Base-by-base conservation (phyloP, 1,140 invertebrate genomes). In the Anastrepha obliqua region DNA sequence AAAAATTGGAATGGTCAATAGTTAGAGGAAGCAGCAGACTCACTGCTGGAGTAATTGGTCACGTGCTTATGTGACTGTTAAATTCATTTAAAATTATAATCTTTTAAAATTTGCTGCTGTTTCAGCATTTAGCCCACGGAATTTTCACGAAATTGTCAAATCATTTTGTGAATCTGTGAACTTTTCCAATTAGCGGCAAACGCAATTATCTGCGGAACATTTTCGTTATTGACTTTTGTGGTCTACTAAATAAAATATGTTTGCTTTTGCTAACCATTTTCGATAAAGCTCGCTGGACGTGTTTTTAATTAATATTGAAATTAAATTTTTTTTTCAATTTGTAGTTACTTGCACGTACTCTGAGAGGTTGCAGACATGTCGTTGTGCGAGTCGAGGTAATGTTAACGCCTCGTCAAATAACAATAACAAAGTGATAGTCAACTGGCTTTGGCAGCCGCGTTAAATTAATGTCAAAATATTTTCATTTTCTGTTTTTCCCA, bases 151-250 rank as follows among this genome's bases (percentile, higher is more conserved):
- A 64, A 86, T 60, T 86, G 86, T 65, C 86, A 47, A 86, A 64
- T 86, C 1, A 64, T 60, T 44, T 86, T 60, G 59, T 20, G 44
- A 55, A 65, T 86, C 60, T 65, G 60, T 86, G 39, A 86, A 86
- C 59, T 86, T 86, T 86, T 62, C 86, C 86, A 86, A 86, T 86
- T 86, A 86, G 60, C 59, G 44, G 39, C 39, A 13, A 60, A 13
- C 13, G 15, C 67, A 74, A 74, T 47, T 74, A 17, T n/a, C 67
- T 11, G 5, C 44, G 9, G 8, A n/a, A 62, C 60, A 62, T 62
- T 3, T 62, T 17, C 4, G 4, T 13, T 62, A n/a, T 62, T n/a
- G 4, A 62, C 60, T 17, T 67, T 47, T 74, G 9, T 65, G 0
- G 20, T 65, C 29, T 7, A 29, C 2, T 20, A 65, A 65, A 47